Evolutionary conservation across 2,797 vertebrate species (phyloP).

Genomic region (Scleropages formosus): DNA sequence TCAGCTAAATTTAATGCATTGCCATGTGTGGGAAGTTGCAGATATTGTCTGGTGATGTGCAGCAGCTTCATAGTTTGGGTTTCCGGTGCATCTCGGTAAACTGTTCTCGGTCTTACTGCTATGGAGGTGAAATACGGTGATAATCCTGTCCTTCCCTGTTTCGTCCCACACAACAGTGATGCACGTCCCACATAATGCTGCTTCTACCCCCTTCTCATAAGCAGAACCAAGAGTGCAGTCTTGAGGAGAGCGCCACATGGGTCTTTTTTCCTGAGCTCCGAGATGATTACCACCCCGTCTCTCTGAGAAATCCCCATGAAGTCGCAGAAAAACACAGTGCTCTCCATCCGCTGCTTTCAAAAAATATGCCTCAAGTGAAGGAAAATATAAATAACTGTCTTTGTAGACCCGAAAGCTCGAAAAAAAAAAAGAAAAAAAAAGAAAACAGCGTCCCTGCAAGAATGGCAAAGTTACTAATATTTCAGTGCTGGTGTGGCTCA

Average conservation of each 20-base stretch:
- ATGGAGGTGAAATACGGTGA: too few species aligned
- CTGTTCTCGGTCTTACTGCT: too few species aligned
- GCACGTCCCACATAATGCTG: conserved; percentile 35
- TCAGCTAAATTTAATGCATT: too few species aligned
- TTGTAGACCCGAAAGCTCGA: conserved; percentile 46
- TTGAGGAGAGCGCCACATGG: too few species aligned
- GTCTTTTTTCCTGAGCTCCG: conserved; percentile 28
- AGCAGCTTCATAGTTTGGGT: too few species aligned
- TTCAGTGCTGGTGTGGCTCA: conserved; percentile 61
- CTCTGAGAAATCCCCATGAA: conserved; percentile 12
- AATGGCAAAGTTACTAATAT: conserved; percentile 52
- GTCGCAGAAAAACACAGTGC: conserved; percentile 17
- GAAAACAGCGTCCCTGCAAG: conserved; percentile 45
- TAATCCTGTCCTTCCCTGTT: not conserved
- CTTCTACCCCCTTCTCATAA: too few species aligned
- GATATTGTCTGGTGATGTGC: too few species aligned
- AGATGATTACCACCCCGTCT: conserved; percentile 30
- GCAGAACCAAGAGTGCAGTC: too few species aligned
- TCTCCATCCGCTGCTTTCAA: conserved; percentile 23
- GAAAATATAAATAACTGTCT: conserved; percentile 42
- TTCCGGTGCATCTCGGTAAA: too few species aligned
- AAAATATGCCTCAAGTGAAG: conserved; percentile 14
- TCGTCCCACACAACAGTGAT: conserved; percentile 31
- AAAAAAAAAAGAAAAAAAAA: too few species aligned
- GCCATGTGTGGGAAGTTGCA: too few species aligned